A percentile compares a stretch with the other conserved stretches of the same genome.
Evolutionary conservation across 2,113 vertebrate genomes (phyloP).

Genomic region (Salvelinus alpinus): DNA sequence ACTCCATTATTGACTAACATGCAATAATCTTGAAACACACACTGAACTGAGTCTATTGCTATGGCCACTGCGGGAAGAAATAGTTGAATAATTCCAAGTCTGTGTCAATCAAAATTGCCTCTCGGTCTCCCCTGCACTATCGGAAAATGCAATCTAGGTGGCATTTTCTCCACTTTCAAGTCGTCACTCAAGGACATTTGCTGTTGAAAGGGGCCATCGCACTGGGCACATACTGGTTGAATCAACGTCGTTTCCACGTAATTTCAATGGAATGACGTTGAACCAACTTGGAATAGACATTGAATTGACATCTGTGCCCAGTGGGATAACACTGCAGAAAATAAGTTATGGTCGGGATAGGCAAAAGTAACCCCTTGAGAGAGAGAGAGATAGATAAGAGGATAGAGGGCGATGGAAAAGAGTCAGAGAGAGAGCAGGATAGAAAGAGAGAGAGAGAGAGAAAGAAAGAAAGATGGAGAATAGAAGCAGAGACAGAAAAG

Average conservation of each 20-base stretch:
- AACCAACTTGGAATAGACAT: too few species aligned
- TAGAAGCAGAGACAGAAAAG: slow-evolving; percentile 6
- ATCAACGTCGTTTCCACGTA: too few species aligned
- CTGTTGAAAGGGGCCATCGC: slow-evolving; percentile 45
- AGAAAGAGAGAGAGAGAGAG: not conserved
- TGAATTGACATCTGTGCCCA: too few species aligned
- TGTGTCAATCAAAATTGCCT: slow-evolving; percentile 38
- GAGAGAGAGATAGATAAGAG: slow-evolving; percentile 6
- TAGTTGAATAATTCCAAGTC: not conserved
- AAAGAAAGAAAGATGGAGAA: slow-evolving; percentile 14
- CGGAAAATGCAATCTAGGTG: slow-evolving; percentile 55
- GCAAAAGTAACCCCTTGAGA: slow-evolving; percentile 14
- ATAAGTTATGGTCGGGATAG: slow-evolving; percentile 48
- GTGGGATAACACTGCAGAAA: slow-evolving; percentile 40
- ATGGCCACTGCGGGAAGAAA: not conserved
- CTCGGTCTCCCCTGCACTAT: slow-evolving; percentile 19
- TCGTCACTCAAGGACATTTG: slow-evolving; percentile 57
- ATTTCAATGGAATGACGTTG: too few species aligned
- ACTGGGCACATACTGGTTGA: too few species aligned
- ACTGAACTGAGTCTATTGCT: not conserved
- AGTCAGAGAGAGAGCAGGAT: not conserved
- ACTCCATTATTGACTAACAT: not conserved
- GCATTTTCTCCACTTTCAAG: slow-evolving; percentile 45
- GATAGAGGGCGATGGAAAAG: slow-evolving; percentile 6
- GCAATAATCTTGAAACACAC: not conserved